Evolutionary conservation across 2,888 invertebrate species (phyloP).

Genomic region (Aelia acuminata): DNA sequence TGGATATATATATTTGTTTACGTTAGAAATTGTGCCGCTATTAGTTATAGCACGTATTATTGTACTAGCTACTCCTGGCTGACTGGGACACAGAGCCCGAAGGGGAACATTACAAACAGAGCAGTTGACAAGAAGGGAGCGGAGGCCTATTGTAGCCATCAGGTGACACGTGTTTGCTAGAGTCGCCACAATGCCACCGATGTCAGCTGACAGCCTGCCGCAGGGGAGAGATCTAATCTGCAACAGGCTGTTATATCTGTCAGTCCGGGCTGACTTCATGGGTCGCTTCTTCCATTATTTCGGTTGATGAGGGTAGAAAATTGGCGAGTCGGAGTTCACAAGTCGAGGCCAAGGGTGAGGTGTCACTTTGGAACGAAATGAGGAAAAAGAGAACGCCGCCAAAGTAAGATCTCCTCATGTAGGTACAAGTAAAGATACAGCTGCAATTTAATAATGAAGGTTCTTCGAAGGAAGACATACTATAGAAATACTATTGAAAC

Average conservation of each 20-base stretch:
- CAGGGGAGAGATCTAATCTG: constrained; percentile 23
- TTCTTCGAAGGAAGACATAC: no score
- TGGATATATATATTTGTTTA: no score
- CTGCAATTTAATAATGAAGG: no score
- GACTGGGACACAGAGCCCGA: no score
- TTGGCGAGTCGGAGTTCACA: background rate
- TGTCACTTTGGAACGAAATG: no score
- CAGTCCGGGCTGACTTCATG: background rate
- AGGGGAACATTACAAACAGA: background rate
- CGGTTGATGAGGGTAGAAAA: background rate
- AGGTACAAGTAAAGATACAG: no score
- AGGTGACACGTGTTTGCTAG: constrained; percentile 19
- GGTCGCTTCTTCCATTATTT: background rate
- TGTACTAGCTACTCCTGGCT: background rate
- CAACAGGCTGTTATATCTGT: constrained; percentile 32
- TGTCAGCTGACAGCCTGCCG: background rate
- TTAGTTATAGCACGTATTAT: background rate
- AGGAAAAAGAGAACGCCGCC: no score
- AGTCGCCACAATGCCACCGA: no score
- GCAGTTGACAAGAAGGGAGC: background rate
- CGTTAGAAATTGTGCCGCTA: background rate
- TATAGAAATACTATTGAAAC: no score
- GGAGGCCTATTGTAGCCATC: background rate
- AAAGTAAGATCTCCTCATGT: no score
- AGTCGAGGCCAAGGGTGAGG: background rate